These are phyloP conservation scores for Dryoscopus gambensis DNA, from an alignment of 2,113 vertebrate genomes.

Conservation along the genomic window DNA sequence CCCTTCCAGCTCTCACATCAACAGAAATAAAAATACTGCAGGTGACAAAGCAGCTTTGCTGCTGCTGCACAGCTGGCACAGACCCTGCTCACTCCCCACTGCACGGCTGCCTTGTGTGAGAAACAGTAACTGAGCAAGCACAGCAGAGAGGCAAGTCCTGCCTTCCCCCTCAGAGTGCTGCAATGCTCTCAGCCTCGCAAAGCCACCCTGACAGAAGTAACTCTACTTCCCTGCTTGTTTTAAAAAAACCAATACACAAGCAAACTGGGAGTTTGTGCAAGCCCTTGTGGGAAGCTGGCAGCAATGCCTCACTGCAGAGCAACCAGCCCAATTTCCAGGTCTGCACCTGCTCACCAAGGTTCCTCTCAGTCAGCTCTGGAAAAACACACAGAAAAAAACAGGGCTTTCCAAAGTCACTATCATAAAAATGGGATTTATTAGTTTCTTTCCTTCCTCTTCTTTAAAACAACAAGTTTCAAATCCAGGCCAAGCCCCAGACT, in stretches of 20 bases:
- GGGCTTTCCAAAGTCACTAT: neutral
- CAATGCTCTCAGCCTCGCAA: rapidly evolving
- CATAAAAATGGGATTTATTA: neutral
- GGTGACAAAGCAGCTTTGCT: neutral
- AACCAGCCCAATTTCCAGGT: neutral
- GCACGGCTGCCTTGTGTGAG: neutral
- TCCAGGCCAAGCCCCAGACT: neutral
- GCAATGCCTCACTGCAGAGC: neutral
- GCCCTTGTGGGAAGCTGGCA: neutral
- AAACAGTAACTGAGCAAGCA: neutral
- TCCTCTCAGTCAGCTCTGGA: neutral
- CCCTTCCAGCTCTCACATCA: neutral
- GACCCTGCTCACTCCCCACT: neutral
- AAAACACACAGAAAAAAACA: neutral
- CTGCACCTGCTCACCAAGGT: neutral
- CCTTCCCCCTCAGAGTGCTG: neutral
- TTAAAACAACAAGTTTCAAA: neutral
- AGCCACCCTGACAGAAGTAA: neutral
- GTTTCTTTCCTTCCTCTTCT: neutral
- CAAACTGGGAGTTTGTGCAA: neutral
- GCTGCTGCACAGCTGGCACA: neutral
- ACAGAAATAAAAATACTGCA: neutral
- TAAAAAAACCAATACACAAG: neutral
- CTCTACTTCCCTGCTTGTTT: neutral
- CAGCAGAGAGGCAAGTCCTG: neutral